These are phyloP conservation scores for Nerophis ophidion DNA, from an alignment of 2,113 vertebrate genomes.

Conservation along the genomic window DNA sequence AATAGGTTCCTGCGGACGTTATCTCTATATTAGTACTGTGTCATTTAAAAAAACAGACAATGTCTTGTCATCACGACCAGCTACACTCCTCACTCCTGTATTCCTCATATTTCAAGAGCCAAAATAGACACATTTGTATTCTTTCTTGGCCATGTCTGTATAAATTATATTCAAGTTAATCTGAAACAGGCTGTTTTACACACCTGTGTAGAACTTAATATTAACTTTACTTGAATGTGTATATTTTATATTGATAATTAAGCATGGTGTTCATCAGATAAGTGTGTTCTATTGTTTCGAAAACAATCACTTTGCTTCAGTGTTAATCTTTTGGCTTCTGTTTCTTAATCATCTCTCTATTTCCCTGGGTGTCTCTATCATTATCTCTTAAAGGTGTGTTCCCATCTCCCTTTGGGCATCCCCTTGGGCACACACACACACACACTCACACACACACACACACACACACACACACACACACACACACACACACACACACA, in stretches of 20 bases:
- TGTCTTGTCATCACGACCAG: neutral
- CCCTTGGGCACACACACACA: constrained; percentile 49
- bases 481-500: constrained; percentile 29
- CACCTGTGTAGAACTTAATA: no score
- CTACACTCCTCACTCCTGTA: neutral
- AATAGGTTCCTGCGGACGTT: no score
- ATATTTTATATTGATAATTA: no score
- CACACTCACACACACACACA: constrained; percentile 35
- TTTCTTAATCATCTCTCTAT: constrained; percentile 14
- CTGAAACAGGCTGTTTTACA: no score
- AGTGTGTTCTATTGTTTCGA: no score
- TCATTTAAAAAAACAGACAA: neutral
- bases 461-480: constrained; percentile 28
- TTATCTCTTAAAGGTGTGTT: constrained; percentile 49
- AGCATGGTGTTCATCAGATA: no score
- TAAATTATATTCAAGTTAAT: no score
- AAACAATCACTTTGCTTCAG: constrained; percentile 4
- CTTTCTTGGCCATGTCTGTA: no score
- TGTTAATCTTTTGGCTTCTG: constrained; percentile 8
- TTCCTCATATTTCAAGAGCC: neutral
- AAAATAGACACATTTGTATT: neutral
- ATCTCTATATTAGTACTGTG: no score
- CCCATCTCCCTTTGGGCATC: constrained; percentile 47
- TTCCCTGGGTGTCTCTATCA: constrained; percentile 17
- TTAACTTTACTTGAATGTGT: no score